Percentiles rank a stretch among this genome's conserved stretches.
Evolutionary conservation across 2,113 vertebrate genomes (phyloP).

Genomic region (Phylloscopus trochiloides): DNA sequence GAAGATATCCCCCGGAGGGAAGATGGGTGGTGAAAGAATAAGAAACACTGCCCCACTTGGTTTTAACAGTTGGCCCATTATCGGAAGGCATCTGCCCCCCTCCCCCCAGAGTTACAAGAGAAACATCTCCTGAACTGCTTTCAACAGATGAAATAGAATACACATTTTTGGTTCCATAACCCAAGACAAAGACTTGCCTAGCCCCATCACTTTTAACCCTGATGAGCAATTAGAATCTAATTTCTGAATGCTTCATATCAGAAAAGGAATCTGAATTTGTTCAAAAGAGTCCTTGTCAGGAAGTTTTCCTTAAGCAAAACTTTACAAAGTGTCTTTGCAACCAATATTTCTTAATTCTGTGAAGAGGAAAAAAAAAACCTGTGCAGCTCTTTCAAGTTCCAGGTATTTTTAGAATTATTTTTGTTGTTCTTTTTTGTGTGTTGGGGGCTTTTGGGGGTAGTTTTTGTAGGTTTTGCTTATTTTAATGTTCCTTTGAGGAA

Average conservation of each 20-base stretch:
- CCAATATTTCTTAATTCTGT: neutral
- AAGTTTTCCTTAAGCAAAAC: neutral
- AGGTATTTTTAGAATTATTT: neutral
- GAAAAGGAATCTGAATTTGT: neutral
- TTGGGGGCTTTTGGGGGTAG: neutral
- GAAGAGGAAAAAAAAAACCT: neutral
- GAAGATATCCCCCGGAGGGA: too few species aligned
- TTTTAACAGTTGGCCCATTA: too few species aligned
- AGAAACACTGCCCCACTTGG: too few species aligned
- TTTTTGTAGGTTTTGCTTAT: neutral
- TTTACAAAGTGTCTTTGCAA: neutral
- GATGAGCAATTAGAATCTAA: neutral
- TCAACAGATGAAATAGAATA: too few species aligned
- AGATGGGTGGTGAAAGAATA: too few species aligned
- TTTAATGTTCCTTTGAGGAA: neutral
- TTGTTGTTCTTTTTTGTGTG: neutral
- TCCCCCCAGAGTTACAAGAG: too few species aligned
- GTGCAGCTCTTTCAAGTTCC: neutral
- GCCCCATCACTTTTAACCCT: neutral
- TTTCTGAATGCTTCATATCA: neutral
- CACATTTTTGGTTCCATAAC: too few species aligned
- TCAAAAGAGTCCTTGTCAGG: neutral
- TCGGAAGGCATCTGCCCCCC: too few species aligned
- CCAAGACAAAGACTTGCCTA: neutral
- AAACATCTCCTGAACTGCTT: too few species aligned